These are phyloP conservation scores for Athalia rosae DNA, from an alignment of 2,888 invertebrate genomes.

Conservation along the genomic window DNA sequence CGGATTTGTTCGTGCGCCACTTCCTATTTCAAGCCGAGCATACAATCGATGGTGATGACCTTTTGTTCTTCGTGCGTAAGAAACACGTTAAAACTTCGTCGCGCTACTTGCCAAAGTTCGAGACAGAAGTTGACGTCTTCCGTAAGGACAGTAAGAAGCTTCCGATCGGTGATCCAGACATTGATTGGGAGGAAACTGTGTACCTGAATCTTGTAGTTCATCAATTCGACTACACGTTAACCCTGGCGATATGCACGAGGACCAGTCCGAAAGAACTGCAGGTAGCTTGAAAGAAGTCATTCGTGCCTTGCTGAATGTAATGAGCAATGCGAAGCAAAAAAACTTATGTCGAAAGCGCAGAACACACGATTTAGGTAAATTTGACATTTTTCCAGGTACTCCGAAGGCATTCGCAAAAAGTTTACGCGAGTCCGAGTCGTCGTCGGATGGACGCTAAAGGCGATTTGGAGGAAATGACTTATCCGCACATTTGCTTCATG, in stretches of 20 bases:
- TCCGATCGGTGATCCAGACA: conserved; percentile 95
- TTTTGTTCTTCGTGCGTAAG: conserved; percentile 96
- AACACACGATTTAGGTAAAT: no score
- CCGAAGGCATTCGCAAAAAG: conserved; percentile 77
- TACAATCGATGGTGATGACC: conserved; percentile 94
- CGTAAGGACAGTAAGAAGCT: conserved; percentile 97
- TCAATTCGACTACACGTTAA: conserved; percentile 98
- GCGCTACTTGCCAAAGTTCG: conserved; percentile 91
- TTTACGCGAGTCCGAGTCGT: conserved; percentile 97
- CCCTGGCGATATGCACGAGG: conserved; percentile 97
- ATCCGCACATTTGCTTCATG: conserved; percentile 99
- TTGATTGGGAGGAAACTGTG: conserved; percentile 99
- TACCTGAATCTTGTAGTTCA: conserved; percentile 98
- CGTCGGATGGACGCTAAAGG: conserved; percentile 99
- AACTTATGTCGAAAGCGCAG: no score
- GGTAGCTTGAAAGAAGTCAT: conserved; percentile 83
- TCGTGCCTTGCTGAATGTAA: neutral
- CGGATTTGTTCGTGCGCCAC: conserved; percentile 94
- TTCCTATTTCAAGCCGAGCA: conserved; percentile 93
- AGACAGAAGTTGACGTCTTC: conserved; percentile 98
- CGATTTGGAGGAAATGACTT: conserved; percentile 98
- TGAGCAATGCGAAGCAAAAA: neutral
- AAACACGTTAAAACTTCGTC: conserved; percentile 92
- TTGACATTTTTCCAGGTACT: conserved; percentile 61
- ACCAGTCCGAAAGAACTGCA: conserved; percentile 98